Evolutionary conservation across 2,113 vertebrate genomes (phyloP).

Genomic region (Onychostoma macrolepis): DNA sequence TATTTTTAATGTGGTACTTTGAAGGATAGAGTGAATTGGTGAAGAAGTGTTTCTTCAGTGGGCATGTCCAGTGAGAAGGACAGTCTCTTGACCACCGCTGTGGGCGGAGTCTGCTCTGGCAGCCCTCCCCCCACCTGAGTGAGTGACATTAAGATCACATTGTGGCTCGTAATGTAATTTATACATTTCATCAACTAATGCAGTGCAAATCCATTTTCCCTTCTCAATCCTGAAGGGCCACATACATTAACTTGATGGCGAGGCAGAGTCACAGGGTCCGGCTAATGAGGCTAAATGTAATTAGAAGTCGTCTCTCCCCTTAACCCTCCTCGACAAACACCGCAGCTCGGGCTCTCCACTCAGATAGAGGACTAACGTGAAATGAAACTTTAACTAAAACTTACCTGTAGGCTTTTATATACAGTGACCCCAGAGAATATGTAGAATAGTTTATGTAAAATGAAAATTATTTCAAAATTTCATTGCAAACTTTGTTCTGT

Average conservation of each 20-base stretch:
- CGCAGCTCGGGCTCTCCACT: conserved; percentile 52
- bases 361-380: conserved; percentile 22
- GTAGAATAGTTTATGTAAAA: neutral
- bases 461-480: neutral
- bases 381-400: conserved; percentile 8
- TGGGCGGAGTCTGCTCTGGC: conserved; percentile 17
- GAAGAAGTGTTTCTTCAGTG: neutral
- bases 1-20: neutral
- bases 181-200: conserved; percentile 82
- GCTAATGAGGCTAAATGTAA: conserved; percentile 79
- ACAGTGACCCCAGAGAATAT: no score
- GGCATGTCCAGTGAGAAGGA: conserved; percentile 16
- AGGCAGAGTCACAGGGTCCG: conserved; percentile 68
- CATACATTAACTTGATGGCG: conserved; percentile 80
- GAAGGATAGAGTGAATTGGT: no score
- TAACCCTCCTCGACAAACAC: conserved; percentile 55
- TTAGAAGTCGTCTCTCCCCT: conserved; percentile 73
- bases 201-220: conserved; percentile 79
- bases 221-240: conserved; percentile 73
- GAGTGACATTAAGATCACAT: conserved; percentile 79
- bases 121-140: conserved; percentile 51
- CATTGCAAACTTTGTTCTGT: neutral
- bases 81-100: neutral
- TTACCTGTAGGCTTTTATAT: neutral
- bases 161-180: conserved; percentile 78